Evolutionary conservation across 35 echinoderm and acorn worm genomes (phyloP).

Genomic region (Heliocidaris erythrogramma): DNA sequence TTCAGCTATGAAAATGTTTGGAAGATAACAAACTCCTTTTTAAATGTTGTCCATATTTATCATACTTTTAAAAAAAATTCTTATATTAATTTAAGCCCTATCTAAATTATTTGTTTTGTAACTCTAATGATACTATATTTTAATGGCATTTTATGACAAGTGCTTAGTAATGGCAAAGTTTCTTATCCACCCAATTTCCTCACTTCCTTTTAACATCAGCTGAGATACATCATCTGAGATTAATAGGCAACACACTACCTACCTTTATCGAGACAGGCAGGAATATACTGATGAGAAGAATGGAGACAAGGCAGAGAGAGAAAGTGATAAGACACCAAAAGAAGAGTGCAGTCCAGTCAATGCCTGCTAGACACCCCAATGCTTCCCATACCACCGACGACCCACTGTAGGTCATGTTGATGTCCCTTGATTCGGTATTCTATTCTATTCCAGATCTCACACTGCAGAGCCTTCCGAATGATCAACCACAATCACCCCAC

Average conservation of each 20-base stretch:
- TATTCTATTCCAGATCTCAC: background rate
- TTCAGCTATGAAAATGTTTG: no score
- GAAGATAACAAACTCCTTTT: no score
- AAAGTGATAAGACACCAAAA: constrained; percentile 51
- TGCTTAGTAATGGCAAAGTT: no score
- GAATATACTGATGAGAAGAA: constrained; percentile 42
- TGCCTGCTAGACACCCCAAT: constrained; percentile 23
- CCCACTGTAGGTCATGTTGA: constrained; percentile 4
- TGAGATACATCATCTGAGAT: background rate
- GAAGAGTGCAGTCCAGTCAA: constrained; percentile 41
- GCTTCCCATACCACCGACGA: constrained; percentile 29
- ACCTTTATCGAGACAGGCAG: constrained; percentile 31
- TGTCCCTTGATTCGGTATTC: background rate
- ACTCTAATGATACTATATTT: no score
- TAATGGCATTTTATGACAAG: no score
- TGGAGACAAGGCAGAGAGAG: constrained; percentile 41
- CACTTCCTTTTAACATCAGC: no score
- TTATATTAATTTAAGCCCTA: no score
- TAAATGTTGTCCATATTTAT: no score
- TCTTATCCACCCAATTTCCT: no score
- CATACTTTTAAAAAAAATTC: no score
- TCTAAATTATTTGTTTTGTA: no score
- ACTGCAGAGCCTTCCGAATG: background rate
- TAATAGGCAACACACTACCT: background rate
- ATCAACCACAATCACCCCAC: background rate